These are phyloP conservation scores for Eulithis testata DNA, from an alignment of 2,888 invertebrate genomes.

Conservation along the genomic window DNA sequence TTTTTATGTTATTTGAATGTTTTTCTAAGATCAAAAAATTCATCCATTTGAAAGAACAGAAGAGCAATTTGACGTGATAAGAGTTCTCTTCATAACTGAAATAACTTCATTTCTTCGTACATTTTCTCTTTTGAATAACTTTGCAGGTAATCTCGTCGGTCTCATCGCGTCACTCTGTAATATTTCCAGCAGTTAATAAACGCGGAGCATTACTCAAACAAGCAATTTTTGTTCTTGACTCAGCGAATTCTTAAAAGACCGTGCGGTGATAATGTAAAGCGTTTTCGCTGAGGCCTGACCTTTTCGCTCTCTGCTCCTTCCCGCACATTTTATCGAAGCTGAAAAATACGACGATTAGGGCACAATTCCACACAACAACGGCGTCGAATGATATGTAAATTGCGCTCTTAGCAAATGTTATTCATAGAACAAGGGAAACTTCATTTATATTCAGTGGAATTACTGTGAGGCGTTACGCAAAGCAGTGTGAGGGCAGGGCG, in stretches of 20 bases:
- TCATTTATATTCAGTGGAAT: constrained; percentile 76
- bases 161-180: constrained; percentile 59
- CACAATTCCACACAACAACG: constrained; percentile 53
- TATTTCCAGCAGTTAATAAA: constrained; percentile 71
- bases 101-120: constrained; percentile 52
- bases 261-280: constrained; percentile 35
- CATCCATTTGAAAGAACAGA: constrained; percentile 11
- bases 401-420: constrained; percentile 71
- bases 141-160: constrained; percentile 60
- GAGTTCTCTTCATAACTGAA: constrained; percentile 47
- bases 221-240: constrained; percentile 58
- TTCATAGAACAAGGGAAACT: constrained; percentile 72
- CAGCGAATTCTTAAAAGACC: constrained; percentile 36
- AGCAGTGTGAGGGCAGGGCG: constrained; percentile 57
- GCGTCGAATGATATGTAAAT: constrained; percentile 68
- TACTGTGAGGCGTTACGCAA: constrained; percentile 61
- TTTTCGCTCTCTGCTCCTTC: constrained; percentile 26
- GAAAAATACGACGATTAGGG: constrained; percentile 49
- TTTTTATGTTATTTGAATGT: not conserved
- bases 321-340: constrained; percentile 34
- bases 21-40: not conserved
- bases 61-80: constrained; percentile 44
- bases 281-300: constrained; percentile 28
- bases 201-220: constrained; percentile 62
- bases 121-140: constrained; percentile 55